A percentile compares a stretch with the other conserved stretches of the same genome.
Conservation (phyloP, 1,140 invertebrate species). For the Samia ricini region DNA sequence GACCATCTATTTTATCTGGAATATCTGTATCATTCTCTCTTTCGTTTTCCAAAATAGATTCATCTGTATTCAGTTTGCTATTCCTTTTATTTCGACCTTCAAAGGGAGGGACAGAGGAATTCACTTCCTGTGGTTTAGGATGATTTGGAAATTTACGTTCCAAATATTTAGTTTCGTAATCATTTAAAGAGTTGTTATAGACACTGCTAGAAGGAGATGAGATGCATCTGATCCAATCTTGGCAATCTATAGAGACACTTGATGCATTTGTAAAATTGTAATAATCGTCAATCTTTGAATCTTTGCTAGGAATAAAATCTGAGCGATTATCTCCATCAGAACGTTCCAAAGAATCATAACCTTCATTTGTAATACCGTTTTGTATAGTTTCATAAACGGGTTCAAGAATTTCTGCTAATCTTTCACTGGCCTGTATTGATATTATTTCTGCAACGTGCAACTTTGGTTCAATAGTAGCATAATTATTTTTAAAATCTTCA, state of each 20-base stretch:
- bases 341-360: slow-evolving; percentile 48
- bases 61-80: not conserved
- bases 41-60: not conserved
- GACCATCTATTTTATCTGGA: slow-evolving; percentile 10
- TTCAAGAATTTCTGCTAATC: slow-evolving; percentile 64
- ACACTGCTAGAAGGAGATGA: slow-evolving; percentile 43
- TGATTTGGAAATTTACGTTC: slow-evolving; percentile 25
- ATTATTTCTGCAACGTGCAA: slow-evolving; percentile 67
- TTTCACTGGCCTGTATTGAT: slow-evolving; percentile 62
- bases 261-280: slow-evolving; percentile 58
- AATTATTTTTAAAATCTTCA: slow-evolving; percentile 41
- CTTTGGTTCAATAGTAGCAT: slow-evolving; percentile 47
- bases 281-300: slow-evolving; percentile 45
- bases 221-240: slow-evolving; percentile 52
- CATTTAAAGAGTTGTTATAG: slow-evolving; percentile 42
- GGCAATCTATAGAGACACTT: slow-evolving; percentile 51
- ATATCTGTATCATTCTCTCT: slow-evolving; percentile 9
- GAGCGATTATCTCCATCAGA: slow-evolving; percentile 43
- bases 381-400: slow-evolving; percentile 66
- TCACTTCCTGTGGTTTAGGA: slow-evolving; percentile 16
- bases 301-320: slow-evolving; percentile 36
- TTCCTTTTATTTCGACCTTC: slow-evolving; percentile 13
- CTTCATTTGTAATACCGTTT: slow-evolving; percentile 44
- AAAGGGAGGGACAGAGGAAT: not conserved
- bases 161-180: slow-evolving; percentile 29